Conservation (phyloP, 2,113 vertebrate genomes). For the Todiramphus saurophagus region DNA sequence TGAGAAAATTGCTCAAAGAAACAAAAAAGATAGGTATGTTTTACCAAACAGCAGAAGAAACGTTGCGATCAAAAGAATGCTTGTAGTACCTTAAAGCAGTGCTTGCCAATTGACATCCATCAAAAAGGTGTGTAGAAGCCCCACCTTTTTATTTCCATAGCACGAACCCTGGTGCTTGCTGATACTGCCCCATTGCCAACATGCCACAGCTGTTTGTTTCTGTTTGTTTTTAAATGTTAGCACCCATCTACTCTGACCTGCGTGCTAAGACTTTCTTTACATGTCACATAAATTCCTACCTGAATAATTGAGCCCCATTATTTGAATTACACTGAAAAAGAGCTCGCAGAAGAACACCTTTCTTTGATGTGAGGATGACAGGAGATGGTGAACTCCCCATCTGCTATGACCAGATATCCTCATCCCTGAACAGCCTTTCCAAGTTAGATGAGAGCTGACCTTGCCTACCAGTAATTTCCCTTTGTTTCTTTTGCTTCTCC, state of each 20-base stretch:
- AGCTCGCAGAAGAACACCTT: neutral
- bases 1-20: neutral
- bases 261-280: neutral
- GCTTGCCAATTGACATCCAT: neutral
- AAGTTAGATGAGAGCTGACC: neutral
- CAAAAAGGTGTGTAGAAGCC: neutral
- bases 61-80: neutral
- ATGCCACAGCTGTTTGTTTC: neutral
- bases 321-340: neutral
- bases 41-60: neutral
- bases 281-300: neutral
- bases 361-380: neutral
- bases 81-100: rapidly evolving
- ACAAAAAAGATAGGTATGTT: neutral
- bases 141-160: neutral
- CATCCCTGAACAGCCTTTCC: neutral
- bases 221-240: neutral
- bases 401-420: rapidly evolving
- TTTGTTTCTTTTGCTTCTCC: neutral
- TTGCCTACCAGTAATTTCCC: neutral
- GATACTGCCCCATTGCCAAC: neutral
- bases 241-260: neutral
- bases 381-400: neutral
- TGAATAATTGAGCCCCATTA: neutral
- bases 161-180: neutral